Base-by-base conservation (phyloP, 2,888 invertebrate species). In the Herminia tarsipennalis region DNA sequence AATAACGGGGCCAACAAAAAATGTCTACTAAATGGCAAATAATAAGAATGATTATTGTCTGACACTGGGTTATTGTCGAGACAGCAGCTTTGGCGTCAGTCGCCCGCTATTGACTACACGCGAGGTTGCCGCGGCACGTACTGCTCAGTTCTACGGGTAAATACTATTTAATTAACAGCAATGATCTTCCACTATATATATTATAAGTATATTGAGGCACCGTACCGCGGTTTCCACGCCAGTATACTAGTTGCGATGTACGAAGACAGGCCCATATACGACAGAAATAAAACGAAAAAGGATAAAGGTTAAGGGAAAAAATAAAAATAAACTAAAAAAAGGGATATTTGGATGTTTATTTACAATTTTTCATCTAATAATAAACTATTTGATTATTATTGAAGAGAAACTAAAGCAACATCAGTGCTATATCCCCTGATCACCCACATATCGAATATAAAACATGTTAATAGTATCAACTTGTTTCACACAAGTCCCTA, bases 21-120 rank as follows among this genome's bases (percentile, higher is more conserved):
- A 75, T 55, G 62, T 76, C 75, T 78, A 78, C 83, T 78, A 78
- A 82, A 39, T 70, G 73, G 88, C 88, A 89, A 89, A 88, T 76
- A 53, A 88, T 80, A 86, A 74, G 69, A 87, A 88, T 83, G 63
- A 87, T 91, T 91, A 91, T 91, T 91, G 91, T 91, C 91, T 88
- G 88, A 90, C 91, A 91, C 90, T 89, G 88, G 89, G 88, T 91
- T 91, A 91, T 91, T 91, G 91, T 91, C 91, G 76, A 90, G 90
- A 91, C 91, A 91, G 91, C 91, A 91, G 91, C 82, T 87, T 55
- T 56, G 86, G 83, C 83, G 74, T 60, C 59, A 46, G 42, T 50
- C 78, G 84, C 85, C 86, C 75, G 74, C 81, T 83, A 85, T 84
- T 78, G 83, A 81, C 85, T 85, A 85, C 69, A 74, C 71, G 58